Evolutionary conservation across 30 jellyfish, hydroid and myxozoan species (phyloP), one percentile per base, ranked within the genome.

Genomic region (Hydractinia echinata): DNA sequence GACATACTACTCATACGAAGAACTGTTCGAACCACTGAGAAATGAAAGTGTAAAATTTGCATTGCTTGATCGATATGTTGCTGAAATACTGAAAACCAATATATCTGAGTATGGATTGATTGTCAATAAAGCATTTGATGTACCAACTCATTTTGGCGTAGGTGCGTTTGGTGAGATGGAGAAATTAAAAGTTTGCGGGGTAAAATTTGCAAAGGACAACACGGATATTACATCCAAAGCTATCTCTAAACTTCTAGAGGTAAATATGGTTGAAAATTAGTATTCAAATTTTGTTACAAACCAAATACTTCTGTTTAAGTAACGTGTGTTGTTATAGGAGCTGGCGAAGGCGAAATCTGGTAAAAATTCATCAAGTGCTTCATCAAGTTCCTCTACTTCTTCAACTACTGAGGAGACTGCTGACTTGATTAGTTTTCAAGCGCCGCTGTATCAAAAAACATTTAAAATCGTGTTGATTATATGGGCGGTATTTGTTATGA

Each of bases 151-250:
- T n/a, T 64, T 64, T 13, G 74, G 74, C 39, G 39, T 64, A 4
- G 74, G 6, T n/a, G 74, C 74, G 7, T 64, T 64, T 64, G 74
- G 74, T n/a, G 74, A 64, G 2, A n/a, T 64, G 39, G 74, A 64
- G 74, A 64, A 64, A 64, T 13, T 64, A 51, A 64, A 64, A 13
- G 39, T 64, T 64, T 64, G 74, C 4, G 74, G 74, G 4, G 39
- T 44, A 44, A 64, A 64, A 13, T 64, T n/a, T 64, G 74, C 74
- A 7, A 64, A 64, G 39, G 9, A 44, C 4, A 64, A 64, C 18
- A 7, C 39, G 39, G 74, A 64, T 64, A 13, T 64, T 64, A 6
- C 39, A 64, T 64, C 74, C 4, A 64, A 64, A 64, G 74, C 19
- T 64, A 64, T 64, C 8, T 64, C 74, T 64, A 51, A 44, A n/a